Percentiles rank a stretch among this genome's conserved stretches.
Conservation (phyloP, 2,797 vertebrate species). For the Mastacembelus armatus region DNA sequence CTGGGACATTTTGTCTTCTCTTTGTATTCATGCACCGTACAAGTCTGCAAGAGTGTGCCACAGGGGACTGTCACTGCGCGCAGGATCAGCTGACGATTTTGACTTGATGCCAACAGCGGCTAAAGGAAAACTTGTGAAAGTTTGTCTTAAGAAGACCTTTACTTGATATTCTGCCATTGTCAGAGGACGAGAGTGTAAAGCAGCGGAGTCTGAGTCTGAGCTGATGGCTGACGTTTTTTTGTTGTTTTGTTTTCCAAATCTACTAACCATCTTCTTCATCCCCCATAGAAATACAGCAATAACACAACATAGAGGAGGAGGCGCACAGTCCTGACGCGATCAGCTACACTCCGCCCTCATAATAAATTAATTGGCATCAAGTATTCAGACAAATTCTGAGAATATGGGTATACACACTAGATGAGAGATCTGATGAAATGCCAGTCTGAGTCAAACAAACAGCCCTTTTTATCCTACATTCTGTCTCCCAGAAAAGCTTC, state of each 20-base stretch:
- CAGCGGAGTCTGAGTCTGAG: slow-evolving; percentile 14
- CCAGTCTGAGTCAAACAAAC: slow-evolving; percentile 25
- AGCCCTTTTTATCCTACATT: not conserved
- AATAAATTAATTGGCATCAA: slow-evolving; percentile 50
- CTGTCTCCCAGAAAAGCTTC: slow-evolving; percentile 23
- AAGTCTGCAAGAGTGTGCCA: not conserved
- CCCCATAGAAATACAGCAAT: slow-evolving; percentile 24
- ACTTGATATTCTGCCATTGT: slow-evolving; percentile 26
- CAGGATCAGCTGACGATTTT: slow-evolving; percentile 21
- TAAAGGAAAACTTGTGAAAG: slow-evolving; percentile 8
- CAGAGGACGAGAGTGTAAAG: slow-evolving; percentile 19
- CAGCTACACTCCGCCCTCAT: slow-evolving; percentile 41
- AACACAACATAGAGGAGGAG: slow-evolving; percentile 21
- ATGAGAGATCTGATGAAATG: slow-evolving; percentile 31
- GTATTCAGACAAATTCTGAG: slow-evolving; percentile 44
- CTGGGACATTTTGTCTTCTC: slow-evolving; percentile 31
- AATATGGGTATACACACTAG: slow-evolving; percentile 29
- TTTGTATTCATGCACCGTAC: slow-evolving; percentile 6
- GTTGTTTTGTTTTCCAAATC: too few species aligned
- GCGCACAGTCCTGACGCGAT: slow-evolving; percentile 17
- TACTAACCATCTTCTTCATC: slow-evolving; percentile 6
- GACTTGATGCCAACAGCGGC: slow-evolving; percentile 15
- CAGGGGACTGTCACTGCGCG: not conserved
- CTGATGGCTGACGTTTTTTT: slow-evolving; percentile 23
- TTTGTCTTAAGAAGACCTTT: slow-evolving; percentile 20